phyloP scores from a whole-genome alignment of 2,888 invertebrate genomes.

The Drosophila peninsularis region DNA sequence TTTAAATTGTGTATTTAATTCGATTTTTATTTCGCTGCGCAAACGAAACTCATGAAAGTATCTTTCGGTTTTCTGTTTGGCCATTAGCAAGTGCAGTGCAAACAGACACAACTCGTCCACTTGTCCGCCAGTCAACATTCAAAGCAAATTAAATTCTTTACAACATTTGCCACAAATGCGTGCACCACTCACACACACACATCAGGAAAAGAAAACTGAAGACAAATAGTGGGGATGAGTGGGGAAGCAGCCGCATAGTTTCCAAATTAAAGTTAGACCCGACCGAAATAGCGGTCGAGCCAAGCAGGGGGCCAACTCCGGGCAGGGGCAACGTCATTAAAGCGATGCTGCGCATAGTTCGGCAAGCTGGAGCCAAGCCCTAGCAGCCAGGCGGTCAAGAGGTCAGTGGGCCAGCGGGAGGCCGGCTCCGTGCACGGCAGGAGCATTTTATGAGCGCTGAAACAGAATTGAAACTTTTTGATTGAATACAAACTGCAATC shows the following conservation, averaged over 20 bases:
- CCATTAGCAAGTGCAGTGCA: slow-evolving; percentile 44
- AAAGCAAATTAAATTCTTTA: slow-evolving; percentile 73
- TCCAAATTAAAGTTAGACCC: slow-evolving; percentile 64
- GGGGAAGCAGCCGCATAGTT: slow-evolving; percentile 55
- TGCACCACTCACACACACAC: slow-evolving; percentile 24
- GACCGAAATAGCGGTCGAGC: slow-evolving; percentile 25
- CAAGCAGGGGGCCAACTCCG: slow-evolving; percentile 13
- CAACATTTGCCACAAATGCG: slow-evolving; percentile 39
- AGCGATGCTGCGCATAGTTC: slow-evolving; percentile 69
- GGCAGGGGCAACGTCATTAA: slow-evolving; percentile 60
- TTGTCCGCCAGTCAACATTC: slow-evolving; percentile 42
- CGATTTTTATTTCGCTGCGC: slow-evolving; percentile 42
- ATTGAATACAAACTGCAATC: slow-evolving; percentile 77
- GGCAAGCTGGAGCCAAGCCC: slow-evolving; percentile 41
- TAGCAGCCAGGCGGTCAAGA: slow-evolving; percentile 28
- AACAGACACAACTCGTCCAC: slow-evolving; percentile 31
- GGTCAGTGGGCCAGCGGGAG: slow-evolving; percentile 28
- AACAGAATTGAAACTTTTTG: slow-evolving; percentile 77
- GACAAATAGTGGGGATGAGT: slow-evolving; percentile 40
- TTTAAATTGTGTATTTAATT: slow-evolving; percentile 56
- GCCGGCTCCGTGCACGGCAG: slow-evolving; percentile 21
- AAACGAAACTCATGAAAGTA: slow-evolving; percentile 12
- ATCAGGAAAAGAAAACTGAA: slow-evolving; percentile 18
- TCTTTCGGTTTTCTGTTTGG: slow-evolving; percentile 31
- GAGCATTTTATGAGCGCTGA: slow-evolving; percentile 55